Evolutionary conservation across 2,113 vertebrate species (phyloP).

Genomic region (Syngnathus floridae): DNA sequence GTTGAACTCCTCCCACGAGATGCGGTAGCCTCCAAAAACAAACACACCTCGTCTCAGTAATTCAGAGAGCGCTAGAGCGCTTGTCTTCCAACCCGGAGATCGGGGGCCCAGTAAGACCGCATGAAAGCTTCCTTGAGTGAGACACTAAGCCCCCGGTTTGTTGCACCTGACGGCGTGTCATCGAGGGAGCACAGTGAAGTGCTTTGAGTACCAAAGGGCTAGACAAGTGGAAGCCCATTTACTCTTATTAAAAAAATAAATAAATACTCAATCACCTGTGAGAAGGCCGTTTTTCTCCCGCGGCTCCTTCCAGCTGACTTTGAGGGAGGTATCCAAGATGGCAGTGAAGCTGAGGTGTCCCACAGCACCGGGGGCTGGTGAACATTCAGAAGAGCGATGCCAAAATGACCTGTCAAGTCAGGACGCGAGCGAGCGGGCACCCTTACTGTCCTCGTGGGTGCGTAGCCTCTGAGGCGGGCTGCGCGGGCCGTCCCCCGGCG

Average conservation of each 20-base stretch:
- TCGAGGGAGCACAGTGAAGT: too few species aligned
- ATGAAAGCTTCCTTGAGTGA: too few species aligned
- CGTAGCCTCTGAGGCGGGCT: conserved; percentile 81
- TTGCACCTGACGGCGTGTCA: too few species aligned
- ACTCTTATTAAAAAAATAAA: too few species aligned
- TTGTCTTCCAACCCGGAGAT: too few species aligned
- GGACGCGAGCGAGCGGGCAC: conserved; percentile 1
- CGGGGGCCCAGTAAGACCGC: too few species aligned
- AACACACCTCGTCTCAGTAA: not conserved
- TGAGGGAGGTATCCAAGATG: conserved; percentile 94
- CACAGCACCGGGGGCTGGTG: conserved; percentile 87
- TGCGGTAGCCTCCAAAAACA: conserved; percentile 81
- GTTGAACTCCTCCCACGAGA: conserved; percentile 99
- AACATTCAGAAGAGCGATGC: not conserved
- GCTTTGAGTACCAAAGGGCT: too few species aligned
- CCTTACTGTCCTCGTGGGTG: conserved; percentile 95
- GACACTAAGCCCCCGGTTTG: too few species aligned
- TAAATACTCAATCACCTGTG: conserved; percentile 72
- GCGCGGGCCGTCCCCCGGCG: conserved; percentile 90
- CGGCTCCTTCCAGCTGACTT: conserved; percentile 97
- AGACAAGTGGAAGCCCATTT: too few species aligned
- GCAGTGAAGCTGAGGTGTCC: conserved; percentile 95
- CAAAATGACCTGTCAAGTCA: conserved; percentile 1
- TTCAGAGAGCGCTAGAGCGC: not conserved
- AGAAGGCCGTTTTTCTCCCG: conserved; percentile 91